Percentiles rank a stretch among this genome's conserved stretches.
These are phyloP conservation scores for Dryobota labecula DNA, from an alignment of 2,888 invertebrate species.

Conservation along the genomic window DNA sequence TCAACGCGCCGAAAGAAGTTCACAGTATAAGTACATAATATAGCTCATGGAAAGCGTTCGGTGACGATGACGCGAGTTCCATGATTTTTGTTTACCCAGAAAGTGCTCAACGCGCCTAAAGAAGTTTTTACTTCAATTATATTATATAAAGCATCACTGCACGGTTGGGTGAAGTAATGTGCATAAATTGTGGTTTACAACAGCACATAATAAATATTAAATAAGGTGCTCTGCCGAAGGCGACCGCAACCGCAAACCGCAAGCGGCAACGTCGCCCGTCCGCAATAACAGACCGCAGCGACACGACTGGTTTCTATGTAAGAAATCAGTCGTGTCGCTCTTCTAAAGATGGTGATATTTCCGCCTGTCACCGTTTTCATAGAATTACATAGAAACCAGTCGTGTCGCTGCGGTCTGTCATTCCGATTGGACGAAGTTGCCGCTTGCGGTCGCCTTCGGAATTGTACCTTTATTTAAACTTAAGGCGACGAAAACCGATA, in stretches of 20 bases:
- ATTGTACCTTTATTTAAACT: neutral
- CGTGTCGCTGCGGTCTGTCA: neutral
- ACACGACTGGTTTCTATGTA: neutral
- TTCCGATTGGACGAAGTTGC: neutral
- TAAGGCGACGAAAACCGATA: no score
- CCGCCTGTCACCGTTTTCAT: neutral
- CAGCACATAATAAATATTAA: neutral
- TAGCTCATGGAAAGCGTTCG: no score
- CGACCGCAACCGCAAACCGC: neutral
- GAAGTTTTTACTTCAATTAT: no score
- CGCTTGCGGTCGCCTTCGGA: neutral
- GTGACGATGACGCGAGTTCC: no score
- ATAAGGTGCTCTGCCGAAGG: neutral
- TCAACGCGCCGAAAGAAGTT: no score
- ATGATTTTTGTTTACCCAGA: no score
- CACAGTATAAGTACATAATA: no score
- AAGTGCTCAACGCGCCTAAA: no score
- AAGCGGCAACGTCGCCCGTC: neutral
- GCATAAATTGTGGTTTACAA: conserved; percentile 3
- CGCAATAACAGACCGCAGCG: neutral
- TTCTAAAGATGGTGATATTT: neutral
- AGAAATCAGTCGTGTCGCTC: neutral
- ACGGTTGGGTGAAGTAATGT: neutral
- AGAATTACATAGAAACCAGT: neutral
- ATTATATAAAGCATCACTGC: no score